Base-by-base conservation (phyloP, 2,797 vertebrate species). In the Poecilia gillii region DNA sequence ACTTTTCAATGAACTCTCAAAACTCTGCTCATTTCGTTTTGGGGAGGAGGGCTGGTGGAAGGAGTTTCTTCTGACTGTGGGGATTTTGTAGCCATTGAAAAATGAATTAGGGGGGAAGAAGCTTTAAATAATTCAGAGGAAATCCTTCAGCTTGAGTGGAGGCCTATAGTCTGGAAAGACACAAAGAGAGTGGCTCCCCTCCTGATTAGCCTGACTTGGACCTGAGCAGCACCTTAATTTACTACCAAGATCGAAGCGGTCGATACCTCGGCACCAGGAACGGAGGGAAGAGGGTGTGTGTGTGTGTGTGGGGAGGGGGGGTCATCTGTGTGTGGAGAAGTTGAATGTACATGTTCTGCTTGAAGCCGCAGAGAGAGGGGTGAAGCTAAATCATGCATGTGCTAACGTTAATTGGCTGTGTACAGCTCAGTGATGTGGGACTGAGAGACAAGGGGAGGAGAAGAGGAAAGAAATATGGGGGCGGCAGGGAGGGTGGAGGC, bases 371-470 rank as follows among this genome's bases (percentile, higher is more conserved):
- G 85, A 90, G 91, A 91, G 88, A 85, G 68, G 77, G 76, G 85
- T 90, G 89, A 90, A 90, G 92, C 91, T 94, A 93, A 95, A 95
- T 94, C 94, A 94, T 95, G 92, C 90, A 94, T 95, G 94, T 93
- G 92, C 90, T 92, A 90, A 90, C 91, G 90, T 91, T 93, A 95
- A 94, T 93, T 94, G 93, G 90, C 90, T 93, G 92, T 92, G 91
- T 92, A 91, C 91, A 91, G 92, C 83, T 93, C 91, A 89, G 90
- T 87, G 90, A 92, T 92, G 90, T 92, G 91, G 90, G 92, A 93
- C 90, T 89, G 87, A 87, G 91, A 93, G 91, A 92, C 87, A 83
- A 88, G 83, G 88, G 87, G 91, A 91, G 87, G 87, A 86, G 89
- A 81, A 85, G 80, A 86, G 84, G 81, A 70, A 73, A 85, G 85